These are phyloP conservation scores for Malacoctenus gilli DNA, from an alignment of 2,797 vertebrate species.

Conservation along the genomic window DNA sequence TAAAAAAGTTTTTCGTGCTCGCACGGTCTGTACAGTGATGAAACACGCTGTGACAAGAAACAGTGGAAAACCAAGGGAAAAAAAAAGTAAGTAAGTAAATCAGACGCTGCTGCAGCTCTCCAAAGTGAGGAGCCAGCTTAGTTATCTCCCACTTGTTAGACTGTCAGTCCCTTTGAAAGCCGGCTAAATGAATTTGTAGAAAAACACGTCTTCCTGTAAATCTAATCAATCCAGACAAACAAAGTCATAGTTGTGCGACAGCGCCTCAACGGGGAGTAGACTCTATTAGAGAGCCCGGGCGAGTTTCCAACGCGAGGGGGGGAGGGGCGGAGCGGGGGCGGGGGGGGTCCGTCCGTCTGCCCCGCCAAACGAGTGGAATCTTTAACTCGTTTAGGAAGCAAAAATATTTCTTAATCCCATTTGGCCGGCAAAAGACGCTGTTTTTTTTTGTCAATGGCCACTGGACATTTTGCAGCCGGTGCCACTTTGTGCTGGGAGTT, in stretches of 20 bases:
- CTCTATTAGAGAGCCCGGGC: constrained; percentile 19
- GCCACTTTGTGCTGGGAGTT: constrained; percentile 86
- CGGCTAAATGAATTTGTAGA: constrained; percentile 35
- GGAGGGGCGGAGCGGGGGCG: too few relatives aligned
- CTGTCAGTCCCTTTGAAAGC: constrained; percentile 16
- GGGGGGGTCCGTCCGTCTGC: constrained; percentile 49
- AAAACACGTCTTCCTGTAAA: constrained; percentile 32
- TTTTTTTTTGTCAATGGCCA: constrained; percentile 50
- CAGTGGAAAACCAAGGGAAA: too few relatives aligned
- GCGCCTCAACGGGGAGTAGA: constrained; percentile 17
- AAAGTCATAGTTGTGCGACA: constrained; percentile 22
- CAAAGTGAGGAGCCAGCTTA: constrained; percentile 2
- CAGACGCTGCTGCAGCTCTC: too few relatives aligned
- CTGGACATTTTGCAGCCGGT: constrained; percentile 82
- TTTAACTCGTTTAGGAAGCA: constrained; percentile 75
- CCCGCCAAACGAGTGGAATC: constrained; percentile 48
- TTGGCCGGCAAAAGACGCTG: constrained; percentile 77
- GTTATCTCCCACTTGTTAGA: constrained; percentile 3
- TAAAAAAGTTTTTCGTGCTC: too few relatives aligned
- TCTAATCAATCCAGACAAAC: constrained; percentile 41
- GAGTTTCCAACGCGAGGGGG: constrained; percentile 29
- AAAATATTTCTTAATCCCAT: constrained; percentile 71
- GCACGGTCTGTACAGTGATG: too few relatives aligned
- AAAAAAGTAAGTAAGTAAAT: too few relatives aligned
- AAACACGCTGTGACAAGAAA: too few relatives aligned